Base-by-base conservation (phyloP, 2,888 invertebrate species). In the Epicampocera succincta region DNA sequence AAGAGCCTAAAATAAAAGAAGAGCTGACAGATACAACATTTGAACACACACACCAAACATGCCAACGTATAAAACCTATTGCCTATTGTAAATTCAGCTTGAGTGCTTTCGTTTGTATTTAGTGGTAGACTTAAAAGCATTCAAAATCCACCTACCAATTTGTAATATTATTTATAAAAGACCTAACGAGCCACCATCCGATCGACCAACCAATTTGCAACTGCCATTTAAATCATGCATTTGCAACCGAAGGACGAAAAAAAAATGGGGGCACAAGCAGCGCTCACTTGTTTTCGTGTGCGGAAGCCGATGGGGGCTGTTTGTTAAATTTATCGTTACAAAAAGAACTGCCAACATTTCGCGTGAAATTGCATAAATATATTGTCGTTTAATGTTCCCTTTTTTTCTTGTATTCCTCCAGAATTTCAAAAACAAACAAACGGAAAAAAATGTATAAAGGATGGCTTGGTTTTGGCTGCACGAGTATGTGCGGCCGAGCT, bases 71-170 rank as follows among this genome's bases (percentile, higher is more conserved):
- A 69, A n/a, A 40, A 17, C 21, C 17, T 40, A 60, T 54, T 42
- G 66, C 80, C 69, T 52, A 82, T 82, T 82, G 77, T 74, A 89
- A 86, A 87, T 89, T 88, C 86, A 86, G 87, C 87, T 88, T 88
- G 87, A 89, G 87, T 89, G 88, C 88, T 88, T 89, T 88, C 88
- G 86, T 88, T 89, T 89, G 89, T 89, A 88, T 89, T 89, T 89
- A 88, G 89, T 89, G 89, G 89, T 88, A 86, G 87, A 88, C 89
- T 89, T 89, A 88, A 89, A 89, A 88, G 88, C 86, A 88, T 84
- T 84, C 71, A 79, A 74, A 60, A 77, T 82, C 73, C 81, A 82
- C 81, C 81, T 74, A 82, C 81, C 81, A 82, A 82, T 82, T 82
- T 82, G 81, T 71, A 78, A 82, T 78, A 82, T 78, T 82, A 82